Conservation (phyloP, 2,113 vertebrate genomes). For the Entelurus aequoreus region DNA sequence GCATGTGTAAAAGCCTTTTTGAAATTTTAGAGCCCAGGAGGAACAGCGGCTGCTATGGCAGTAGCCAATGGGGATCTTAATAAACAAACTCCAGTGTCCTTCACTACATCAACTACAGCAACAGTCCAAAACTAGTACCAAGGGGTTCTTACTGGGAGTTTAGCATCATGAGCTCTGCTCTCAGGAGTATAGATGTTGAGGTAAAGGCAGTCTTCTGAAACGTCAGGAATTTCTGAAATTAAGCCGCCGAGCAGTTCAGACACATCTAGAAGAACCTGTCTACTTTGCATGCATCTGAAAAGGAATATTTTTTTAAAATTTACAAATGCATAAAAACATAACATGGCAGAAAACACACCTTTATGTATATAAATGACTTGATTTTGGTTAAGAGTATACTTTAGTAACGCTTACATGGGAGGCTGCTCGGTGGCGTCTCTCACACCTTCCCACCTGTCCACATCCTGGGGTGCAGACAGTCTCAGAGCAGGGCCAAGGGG, state of each 20-base stretch:
- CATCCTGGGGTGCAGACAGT: conserved; percentile 74
- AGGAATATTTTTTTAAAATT: not conserved
- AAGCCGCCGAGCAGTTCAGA: fast-evolving
- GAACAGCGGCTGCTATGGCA: too few relatives aligned
- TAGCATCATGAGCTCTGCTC: conserved; percentile 43
- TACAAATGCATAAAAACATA: not conserved
- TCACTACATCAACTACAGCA: not conserved
- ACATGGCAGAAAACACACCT: not conserved
- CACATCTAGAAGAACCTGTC: fast-evolving
- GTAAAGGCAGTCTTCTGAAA: conserved; percentile 75
- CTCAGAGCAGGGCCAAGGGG: conserved; percentile 74
- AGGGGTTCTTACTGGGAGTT: conserved; percentile 64
- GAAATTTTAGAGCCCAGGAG: too few relatives aligned
- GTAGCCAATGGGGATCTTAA: too few relatives aligned
- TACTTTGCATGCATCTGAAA: conserved; percentile 65
- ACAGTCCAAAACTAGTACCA: not conserved
- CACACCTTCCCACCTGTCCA: conserved; percentile 73
- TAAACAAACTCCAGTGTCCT: not conserved
- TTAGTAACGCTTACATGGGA: conserved; percentile 63
- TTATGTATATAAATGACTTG: not conserved
- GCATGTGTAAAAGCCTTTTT: too few relatives aligned
- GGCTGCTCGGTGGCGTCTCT: conserved; percentile 76
- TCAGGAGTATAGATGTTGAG: conserved; percentile 71
- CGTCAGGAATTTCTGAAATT: conserved; percentile 14
- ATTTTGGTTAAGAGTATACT: too few relatives aligned